Conservation (phyloP, 2,888 invertebrate genomes). For the Litoditis marina region DNA sequence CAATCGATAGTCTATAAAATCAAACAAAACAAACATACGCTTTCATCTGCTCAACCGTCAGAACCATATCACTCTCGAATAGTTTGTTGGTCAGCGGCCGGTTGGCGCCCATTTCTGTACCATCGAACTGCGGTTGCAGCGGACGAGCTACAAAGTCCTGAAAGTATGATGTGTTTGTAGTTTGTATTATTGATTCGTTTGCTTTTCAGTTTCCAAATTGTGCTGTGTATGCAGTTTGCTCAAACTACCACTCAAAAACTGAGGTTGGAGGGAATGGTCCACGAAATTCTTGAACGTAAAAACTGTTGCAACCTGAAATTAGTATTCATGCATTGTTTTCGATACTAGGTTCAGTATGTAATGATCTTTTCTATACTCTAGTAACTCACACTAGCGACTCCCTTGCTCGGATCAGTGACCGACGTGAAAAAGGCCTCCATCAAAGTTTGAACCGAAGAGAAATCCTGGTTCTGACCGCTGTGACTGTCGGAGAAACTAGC, state of each 20-base stretch:
- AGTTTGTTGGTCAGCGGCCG: slow-evolving; percentile 53
- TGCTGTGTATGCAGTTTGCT: too few species aligned
- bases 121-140: slow-evolving; percentile 42
- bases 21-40: slow-evolving; percentile 13
- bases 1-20: too few species aligned
- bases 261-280: too few species aligned
- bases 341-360: too few species aligned
- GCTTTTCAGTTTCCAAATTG: too few species aligned
- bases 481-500: slow-evolving; percentile 34
- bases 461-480: slow-evolving; percentile 31
- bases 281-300: too few species aligned
- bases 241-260: too few species aligned
- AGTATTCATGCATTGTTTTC: not conserved
- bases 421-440: slow-evolving; percentile 54
- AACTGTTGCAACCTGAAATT: not conserved
- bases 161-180: slow-evolving; percentile 14
- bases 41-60: slow-evolving; percentile 55
- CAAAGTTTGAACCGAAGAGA: slow-evolving; percentile 41
- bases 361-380: not conserved
- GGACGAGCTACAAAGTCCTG: slow-evolving; percentile 24
- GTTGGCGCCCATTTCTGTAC: slow-evolving; percentile 56
- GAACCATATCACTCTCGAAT: slow-evolving; percentile 57
- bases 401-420: slow-evolving; percentile 28
- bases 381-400: not conserved
- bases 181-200: not conserved